Conservation (phyloP, 2,797 vertebrate genomes). For the Catamblyrhynchus diadema region DNA sequence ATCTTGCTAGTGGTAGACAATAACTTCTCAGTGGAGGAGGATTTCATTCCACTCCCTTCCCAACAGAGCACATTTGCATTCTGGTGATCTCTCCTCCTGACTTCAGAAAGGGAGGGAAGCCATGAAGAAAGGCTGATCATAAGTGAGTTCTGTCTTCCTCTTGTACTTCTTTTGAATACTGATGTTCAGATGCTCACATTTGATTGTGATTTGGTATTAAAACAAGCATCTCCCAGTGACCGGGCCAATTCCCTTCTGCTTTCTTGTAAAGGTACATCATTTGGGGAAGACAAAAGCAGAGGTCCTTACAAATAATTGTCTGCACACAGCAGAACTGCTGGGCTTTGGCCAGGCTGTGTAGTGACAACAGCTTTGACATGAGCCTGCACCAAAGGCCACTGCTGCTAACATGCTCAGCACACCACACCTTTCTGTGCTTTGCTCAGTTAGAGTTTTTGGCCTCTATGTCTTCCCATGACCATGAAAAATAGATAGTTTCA, state of each 20-base stretch:
- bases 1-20: not conserved
- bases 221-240: not conserved
- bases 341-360: not conserved
- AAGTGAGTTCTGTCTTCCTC: not conserved
- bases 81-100: not conserved
- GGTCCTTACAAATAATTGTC: not conserved
- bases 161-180: not conserved
- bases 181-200: not conserved
- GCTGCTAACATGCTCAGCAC: not conserved
- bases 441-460: not conserved
- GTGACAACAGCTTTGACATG: not conserved
- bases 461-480: not conserved
- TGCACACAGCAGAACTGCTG: accelerated
- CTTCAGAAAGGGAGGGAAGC: not conserved
- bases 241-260: not conserved
- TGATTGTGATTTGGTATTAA: not conserved
- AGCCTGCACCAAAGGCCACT: not conserved
- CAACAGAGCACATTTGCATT: not conserved
- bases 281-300: not conserved
- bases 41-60: not conserved
- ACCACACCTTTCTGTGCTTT: not conserved
- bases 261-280: not conserved
- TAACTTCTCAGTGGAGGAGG: not conserved
- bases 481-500: not conserved
- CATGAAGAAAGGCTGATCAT: not conserved